Base-by-base conservation (phyloP, 2,113 vertebrate genomes). In the Rafetus swinhoei region DNA sequence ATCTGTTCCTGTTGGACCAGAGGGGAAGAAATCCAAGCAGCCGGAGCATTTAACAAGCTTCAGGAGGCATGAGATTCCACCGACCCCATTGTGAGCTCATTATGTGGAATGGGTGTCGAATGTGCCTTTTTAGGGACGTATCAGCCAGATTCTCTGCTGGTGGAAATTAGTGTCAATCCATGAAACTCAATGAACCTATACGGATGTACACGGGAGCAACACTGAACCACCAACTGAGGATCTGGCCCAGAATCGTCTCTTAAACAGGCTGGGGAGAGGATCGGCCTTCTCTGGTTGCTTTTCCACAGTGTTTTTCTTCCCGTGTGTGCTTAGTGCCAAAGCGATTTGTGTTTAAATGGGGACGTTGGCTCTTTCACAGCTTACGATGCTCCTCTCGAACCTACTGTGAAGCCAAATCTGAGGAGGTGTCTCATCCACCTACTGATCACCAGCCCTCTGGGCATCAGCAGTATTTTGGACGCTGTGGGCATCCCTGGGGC, bases 1-100 rank as follows among this genome's bases (percentile, higher is more conserved):
- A 82, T 91, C 57, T 93, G 96, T 98, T 96, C 96, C 96, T 88
- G 93, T 85, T 97, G 97, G 96, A 95, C 93, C 83, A 89, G 90
- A 95, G 95, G 97, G 96, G 88, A 96, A 97, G 92, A 96, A 96
- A 95, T 89, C 82, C 91, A 87, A 93, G 82, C 87, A 92, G 65
- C 82, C 81, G 39, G 81, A 93, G 55, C 89, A 55, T 79, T 12
- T 83, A 94, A 88, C 86, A 89, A 35, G 74, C 90, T 88, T 88
- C 32, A 81, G 88, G 79, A 85, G 76, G 57, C 90, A 45, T 90
- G 84, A 52, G 6, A 32, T 93, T 88, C 77, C 79, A 91, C 90
- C 1, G 5, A 59, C 60, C 55, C 55, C 82, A 82, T 60, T 11
- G 60, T 65, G 69, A 0, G 0, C 24, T 50, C 79, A 59, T 77